Conservation (phyloP, 2,113 vertebrate species). For the Alosa alosa region DNA sequence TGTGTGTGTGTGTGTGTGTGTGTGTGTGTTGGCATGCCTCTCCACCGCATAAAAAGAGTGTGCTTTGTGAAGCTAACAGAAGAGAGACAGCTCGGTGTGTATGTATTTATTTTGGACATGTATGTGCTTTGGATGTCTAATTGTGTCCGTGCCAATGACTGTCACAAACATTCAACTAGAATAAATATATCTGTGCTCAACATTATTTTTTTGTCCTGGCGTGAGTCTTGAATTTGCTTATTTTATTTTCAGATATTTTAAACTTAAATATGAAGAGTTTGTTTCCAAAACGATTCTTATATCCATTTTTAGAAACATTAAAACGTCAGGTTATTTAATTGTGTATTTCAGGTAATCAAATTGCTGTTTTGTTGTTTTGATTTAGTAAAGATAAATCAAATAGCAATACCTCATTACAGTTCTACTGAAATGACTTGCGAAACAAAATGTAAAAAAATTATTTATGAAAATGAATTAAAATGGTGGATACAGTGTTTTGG, state of each 20-base stretch:
- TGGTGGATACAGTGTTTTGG: no score
- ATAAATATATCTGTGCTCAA: background rate
- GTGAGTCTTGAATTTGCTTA: background rate
- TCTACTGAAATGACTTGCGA: no score
- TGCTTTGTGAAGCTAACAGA: background rate
- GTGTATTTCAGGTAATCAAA: no score
- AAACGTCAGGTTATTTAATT: no score
- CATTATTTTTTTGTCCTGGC: background rate
- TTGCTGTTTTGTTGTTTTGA: no score
- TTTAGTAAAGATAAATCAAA: no score
- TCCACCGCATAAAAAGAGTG: background rate
- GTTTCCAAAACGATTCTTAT: no score
- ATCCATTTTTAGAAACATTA: no score
- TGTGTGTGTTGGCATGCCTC: background rate
- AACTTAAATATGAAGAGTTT: background rate
- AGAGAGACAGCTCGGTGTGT: background rate
- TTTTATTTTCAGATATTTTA: background rate
- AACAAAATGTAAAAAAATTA: no score
- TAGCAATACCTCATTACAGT: no score
- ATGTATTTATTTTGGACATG: conserved; percentile 1
- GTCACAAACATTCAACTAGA: background rate
- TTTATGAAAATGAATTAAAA: no score
- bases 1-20: no score
- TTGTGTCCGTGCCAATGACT: background rate
- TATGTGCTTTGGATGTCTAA: background rate